Evolutionary conservation across 2,888 invertebrate species (phyloP).

Genomic region (Troides aeacus): DNA sequence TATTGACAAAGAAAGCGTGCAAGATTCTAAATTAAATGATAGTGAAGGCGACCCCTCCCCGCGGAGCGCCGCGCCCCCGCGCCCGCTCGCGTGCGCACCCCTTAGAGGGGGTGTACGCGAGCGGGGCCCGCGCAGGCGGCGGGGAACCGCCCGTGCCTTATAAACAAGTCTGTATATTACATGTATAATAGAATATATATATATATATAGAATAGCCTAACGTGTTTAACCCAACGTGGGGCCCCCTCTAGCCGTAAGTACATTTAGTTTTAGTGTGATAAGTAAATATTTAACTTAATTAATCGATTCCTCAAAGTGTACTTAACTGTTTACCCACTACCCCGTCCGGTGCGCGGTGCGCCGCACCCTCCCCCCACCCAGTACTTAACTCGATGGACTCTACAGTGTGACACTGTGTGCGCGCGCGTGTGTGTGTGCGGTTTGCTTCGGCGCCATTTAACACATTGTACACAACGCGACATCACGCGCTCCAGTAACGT

Average conservation of each 20-base stretch:
- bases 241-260: constrained; percentile 15
- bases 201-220: constrained; percentile 2
- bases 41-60: constrained; percentile 54
- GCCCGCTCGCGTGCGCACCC: no score
- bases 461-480: no score
- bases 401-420: no score
- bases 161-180: constrained; percentile 56
- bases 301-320: constrained; percentile 33
- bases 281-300: neutral
- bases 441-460: no score
- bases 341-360: no score
- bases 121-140: constrained; percentile 37
- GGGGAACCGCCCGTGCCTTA: constrained; percentile 64
- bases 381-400: no score
- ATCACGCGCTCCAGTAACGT: no score
- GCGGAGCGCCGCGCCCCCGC: constrained; percentile 32
- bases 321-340: constrained; percentile 30
- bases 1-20: constrained; percentile 60
- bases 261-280: constrained; percentile 6
- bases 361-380: no score
- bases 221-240: neutral
- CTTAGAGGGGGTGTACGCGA: no score
- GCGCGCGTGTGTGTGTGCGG: no score
- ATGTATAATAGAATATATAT: neutral
- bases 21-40: constrained; percentile 70